A percentile compares a stretch with the other conserved stretches of the same genome.
phyloP scores from a whole-genome alignment of 2,888 invertebrate genomes.

The Andrena hattorfiana region DNA sequence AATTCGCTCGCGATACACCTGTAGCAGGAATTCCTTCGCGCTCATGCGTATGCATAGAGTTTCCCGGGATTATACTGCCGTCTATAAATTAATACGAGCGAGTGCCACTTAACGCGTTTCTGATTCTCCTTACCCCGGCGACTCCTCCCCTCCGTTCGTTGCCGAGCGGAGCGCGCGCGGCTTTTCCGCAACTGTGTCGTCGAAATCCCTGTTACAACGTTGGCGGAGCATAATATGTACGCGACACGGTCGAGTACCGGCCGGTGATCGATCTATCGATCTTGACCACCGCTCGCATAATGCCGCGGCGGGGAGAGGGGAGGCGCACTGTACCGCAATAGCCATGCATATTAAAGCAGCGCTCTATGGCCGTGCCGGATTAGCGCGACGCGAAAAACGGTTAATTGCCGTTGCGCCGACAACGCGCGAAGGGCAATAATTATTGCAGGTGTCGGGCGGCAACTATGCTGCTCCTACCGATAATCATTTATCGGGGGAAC shows the following conservation, averaged over 20 bases:
- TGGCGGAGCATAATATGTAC: constrained; percentile 28
- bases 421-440: constrained; percentile 40
- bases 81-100: constrained; percentile 44
- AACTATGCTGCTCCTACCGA: constrained; percentile 45
- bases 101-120: constrained; percentile 19
- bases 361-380: constrained; percentile 44
- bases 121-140: neutral
- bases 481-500: constrained; percentile 58
- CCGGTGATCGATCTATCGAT: constrained; percentile 63
- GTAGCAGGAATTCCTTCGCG: constrained; percentile 8
- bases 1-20: constrained; percentile 24
- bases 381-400: constrained; percentile 53
- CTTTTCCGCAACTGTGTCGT: constrained; percentile 20
- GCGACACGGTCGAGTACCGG: constrained; percentile 37
- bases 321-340: neutral
- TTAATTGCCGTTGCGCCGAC: constrained; percentile 57
- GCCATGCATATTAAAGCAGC: constrained; percentile 37
- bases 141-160: neutral
- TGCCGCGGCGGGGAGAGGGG: neutral
- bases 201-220: constrained; percentile 29
- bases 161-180: neutral
- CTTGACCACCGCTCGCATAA: constrained; percentile 48
- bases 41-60: constrained; percentile 12
- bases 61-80: constrained; percentile 5
- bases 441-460: constrained; percentile 45